A percentile compares a stretch with the other conserved stretches of the same genome.
Conservation (phyloP, 2,888 invertebrate species). For the Idaea biselata region DNA sequence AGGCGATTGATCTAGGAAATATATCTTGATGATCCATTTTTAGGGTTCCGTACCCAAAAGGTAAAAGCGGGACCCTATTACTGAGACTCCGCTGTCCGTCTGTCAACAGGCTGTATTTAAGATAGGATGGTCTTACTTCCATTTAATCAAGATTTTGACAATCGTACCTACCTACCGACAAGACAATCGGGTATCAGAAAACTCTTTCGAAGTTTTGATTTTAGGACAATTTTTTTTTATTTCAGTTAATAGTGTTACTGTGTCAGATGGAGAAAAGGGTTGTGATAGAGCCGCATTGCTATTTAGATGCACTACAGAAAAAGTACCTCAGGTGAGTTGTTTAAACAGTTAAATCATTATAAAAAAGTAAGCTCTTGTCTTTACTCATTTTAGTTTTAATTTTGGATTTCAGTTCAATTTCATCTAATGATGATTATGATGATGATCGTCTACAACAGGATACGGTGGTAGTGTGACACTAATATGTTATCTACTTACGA, state of each 20-base stretch:
- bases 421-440: background rate
- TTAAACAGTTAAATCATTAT: no score
- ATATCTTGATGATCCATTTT: no score
- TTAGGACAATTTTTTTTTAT: slow-evolving; percentile 14
- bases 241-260: slow-evolving; percentile 49
- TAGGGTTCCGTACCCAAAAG: no score
- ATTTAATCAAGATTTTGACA: no score
- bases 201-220: background rate
- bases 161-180: background rate
- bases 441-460: background rate
- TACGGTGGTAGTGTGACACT: background rate
- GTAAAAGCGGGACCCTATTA: no score
- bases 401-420: background rate
- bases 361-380: background rate
- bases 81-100: no score
- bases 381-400: background rate
- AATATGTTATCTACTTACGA: background rate
- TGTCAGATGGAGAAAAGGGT: slow-evolving; percentile 49
- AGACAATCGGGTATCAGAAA: background rate
- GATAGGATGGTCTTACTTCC: no score
- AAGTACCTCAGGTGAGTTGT: slow-evolving; percentile 41
- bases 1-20: background rate
- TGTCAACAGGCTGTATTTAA: no score
- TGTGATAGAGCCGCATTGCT: slow-evolving; percentile 58
- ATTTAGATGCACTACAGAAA: slow-evolving; percentile 49